A percentile compares a stretch with the other conserved stretches of the same genome.
Conservation (phyloP, 2,888 invertebrate genomes). For the Alcis repandata region DNA sequence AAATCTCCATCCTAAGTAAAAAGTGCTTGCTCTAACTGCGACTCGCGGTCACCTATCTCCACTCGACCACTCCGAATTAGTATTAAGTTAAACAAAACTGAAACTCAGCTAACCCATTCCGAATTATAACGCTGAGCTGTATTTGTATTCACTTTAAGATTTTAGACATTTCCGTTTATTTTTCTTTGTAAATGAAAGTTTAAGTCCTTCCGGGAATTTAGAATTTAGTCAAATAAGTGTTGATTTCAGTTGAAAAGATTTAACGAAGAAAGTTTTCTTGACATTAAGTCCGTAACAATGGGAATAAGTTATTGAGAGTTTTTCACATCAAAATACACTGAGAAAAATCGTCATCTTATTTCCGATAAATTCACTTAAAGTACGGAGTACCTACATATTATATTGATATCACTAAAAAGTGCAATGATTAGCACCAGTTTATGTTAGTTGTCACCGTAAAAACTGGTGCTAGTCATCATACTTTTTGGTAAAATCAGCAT, state of each 20-base stretch:
- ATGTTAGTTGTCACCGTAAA: too few species aligned
- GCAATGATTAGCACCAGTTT: too few species aligned
- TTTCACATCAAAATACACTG: too few species aligned
- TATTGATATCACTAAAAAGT: too few species aligned
- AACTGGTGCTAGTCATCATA: too few species aligned
- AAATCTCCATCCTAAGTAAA: too few species aligned
- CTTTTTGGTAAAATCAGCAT: too few species aligned
- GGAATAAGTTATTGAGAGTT: conserved; percentile 11
- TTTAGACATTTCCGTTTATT: conserved; percentile 10
- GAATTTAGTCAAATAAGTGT: conserved; percentile 15
- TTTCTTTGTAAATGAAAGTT: conserved; percentile 11
- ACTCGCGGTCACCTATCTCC: neutral
- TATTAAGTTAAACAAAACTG: conserved; percentile 3
- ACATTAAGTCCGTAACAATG: conserved; percentile 5
- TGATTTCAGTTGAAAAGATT: conserved; percentile 1
- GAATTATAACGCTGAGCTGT: conserved; percentile 9
- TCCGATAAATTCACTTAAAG: too few species aligned
- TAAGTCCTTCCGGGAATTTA: conserved; percentile 7
- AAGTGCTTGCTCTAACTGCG: neutral
- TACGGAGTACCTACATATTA: too few species aligned
- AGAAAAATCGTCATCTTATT: too few species aligned
- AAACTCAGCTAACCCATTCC: neutral
- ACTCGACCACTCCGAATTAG: neutral
- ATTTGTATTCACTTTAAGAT: conserved; percentile 1
- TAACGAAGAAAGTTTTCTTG: conserved; percentile 24